Evolutionary conservation across 2,113 vertebrate genomes (phyloP).

Genomic region (Poeciliopsis turrubarensis): DNA sequence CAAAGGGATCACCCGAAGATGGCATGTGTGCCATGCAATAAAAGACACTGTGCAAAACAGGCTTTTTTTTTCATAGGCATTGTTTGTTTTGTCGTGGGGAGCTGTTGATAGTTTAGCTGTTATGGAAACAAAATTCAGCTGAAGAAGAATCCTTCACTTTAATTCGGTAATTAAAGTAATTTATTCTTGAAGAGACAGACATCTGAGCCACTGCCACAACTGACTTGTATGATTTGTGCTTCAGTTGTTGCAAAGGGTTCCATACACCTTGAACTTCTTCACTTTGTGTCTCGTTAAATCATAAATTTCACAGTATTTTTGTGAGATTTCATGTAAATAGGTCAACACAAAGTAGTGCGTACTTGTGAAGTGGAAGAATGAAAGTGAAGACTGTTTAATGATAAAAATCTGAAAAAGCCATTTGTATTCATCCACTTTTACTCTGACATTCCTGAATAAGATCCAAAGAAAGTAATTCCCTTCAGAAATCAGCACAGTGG

Average conservation of each 20-base stretch:
- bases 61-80: constrained; percentile 24
- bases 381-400: no score
- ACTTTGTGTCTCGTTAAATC: no score
- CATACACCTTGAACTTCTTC: no score
- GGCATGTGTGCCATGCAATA: constrained; percentile 5
- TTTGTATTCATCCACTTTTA: no score
- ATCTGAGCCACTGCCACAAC: not conserved
- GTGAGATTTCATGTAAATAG: not conserved
- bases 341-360: no score
- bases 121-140: constrained; percentile 18
- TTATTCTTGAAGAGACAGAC: not conserved
- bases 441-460: no score
- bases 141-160: constrained; percentile 3
- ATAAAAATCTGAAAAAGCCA: no score
- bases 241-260: not conserved
- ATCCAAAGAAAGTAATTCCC: no score
- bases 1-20: constrained; percentile 12
- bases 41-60: constrained; percentile 11
- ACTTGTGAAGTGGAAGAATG: no score
- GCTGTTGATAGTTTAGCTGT: constrained; percentile 20
- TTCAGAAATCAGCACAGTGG: no score
- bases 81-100: constrained; percentile 17
- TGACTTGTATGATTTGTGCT: not conserved
- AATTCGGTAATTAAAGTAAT: not conserved
- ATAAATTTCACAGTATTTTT: not conserved